phyloP scores from a whole-genome alignment of 1,140 invertebrate genomes.

The Drosophila dunni region DNA sequence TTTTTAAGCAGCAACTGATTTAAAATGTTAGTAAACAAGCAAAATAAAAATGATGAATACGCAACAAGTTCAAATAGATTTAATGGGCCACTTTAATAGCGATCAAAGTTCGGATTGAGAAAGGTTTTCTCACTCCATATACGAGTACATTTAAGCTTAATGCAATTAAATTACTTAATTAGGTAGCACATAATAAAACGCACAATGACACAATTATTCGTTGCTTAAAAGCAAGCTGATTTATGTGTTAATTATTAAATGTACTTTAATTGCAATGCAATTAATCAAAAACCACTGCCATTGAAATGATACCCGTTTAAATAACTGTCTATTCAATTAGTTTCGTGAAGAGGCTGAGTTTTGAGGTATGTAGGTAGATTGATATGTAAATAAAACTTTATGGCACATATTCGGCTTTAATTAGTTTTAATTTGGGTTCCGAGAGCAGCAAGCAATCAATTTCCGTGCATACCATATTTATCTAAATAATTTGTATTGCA shows the following conservation, averaged over 20 bases:
- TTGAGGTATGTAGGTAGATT: background rate
- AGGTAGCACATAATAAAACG: constrained; percentile 39
- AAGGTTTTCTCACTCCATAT: background rate
- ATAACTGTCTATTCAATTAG: constrained; percentile 41
- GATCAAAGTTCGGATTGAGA: constrained; percentile 8
- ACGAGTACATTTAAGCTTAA: background rate
- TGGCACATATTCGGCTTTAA: constrained; percentile 55
- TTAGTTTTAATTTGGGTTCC: constrained; percentile 69
- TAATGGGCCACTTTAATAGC: background rate
- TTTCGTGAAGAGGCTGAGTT: background rate
- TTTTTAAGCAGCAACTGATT: background rate
- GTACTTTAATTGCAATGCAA: constrained; percentile 65
- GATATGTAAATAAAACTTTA: constrained; percentile 12
- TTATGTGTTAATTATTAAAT: constrained; percentile 66
- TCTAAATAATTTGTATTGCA: constrained; percentile 52
- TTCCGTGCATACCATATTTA: constrained; percentile 24
- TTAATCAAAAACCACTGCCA: constrained; percentile 62
- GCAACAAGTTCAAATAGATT: constrained; percentile 10
- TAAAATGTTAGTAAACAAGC: background rate
- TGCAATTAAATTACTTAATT: constrained; percentile 24
- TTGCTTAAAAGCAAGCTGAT: constrained; percentile 9
- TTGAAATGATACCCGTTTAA: constrained; percentile 52
- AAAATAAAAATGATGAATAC: background rate
- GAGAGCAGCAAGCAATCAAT: constrained; percentile 46
- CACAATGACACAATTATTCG: constrained; percentile 2